These are phyloP conservation scores for Cochlearius cochlearius DNA, from an alignment of 2,113 vertebrate species.

Conservation along the genomic window DNA sequence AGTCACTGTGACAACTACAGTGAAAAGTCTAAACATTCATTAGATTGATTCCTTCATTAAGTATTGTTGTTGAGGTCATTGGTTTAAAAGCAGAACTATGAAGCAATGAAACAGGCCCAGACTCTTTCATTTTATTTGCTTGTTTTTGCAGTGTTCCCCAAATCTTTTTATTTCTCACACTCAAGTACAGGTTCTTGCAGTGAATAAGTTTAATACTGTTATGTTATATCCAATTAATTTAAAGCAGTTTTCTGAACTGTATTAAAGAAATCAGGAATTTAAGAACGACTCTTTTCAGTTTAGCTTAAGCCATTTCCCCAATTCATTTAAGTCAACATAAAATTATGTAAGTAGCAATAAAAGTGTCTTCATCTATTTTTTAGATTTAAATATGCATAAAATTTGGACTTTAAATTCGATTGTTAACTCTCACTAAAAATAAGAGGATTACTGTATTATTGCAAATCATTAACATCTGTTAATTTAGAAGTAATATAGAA, in stretches of 20 bases:
- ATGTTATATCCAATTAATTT: neutral
- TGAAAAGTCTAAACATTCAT: neutral
- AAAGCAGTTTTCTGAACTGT: neutral
- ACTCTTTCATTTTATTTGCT: neutral
- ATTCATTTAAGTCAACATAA: neutral
- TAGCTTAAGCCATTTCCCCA: neutral
- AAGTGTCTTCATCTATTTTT: neutral
- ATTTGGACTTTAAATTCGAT: neutral
- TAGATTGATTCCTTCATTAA: neutral
- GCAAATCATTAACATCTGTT: neutral
- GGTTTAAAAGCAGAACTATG: neutral
- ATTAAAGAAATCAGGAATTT: neutral
- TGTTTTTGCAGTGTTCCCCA: accelerated
- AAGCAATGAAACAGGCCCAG: neutral
- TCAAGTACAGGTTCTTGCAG: neutral
- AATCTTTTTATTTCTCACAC: neutral
- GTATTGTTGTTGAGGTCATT: neutral
- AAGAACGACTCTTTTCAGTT: neutral
- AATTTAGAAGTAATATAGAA: neutral
- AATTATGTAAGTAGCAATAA: neutral
- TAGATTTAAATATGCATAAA: neutral
- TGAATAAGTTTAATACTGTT: neutral
- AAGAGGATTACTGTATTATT: neutral
- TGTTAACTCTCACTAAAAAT: neutral
- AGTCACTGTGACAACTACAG: neutral